A percentile compares a stretch with the other conserved stretches of the same genome.
phyloP scores from a whole-genome alignment of 2,113 vertebrate species.

The Oryzias javanicus region DNA sequence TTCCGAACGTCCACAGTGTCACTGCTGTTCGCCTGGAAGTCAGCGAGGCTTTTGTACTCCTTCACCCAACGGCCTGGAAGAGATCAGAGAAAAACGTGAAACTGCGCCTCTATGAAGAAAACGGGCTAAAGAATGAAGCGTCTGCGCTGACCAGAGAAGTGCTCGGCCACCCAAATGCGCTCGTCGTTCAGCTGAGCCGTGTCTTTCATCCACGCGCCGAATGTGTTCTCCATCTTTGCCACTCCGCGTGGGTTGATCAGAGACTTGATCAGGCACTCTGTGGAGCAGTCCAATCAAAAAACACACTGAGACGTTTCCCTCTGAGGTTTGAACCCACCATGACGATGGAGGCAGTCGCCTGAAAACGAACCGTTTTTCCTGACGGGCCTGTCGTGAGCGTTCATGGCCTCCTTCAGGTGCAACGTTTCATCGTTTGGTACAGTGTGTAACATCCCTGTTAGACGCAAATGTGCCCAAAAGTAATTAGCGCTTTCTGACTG shows the following conservation, averaged over 20 bases:
- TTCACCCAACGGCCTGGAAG: slow-evolving; percentile 82
- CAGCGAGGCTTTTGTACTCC: slow-evolving; percentile 81
- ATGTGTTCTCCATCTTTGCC: slow-evolving; percentile 82
- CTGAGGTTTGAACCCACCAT: background rate
- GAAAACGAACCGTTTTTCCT: slow-evolving; percentile 77
- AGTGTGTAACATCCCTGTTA: slow-evolving; percentile 73
- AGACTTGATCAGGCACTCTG: slow-evolving; percentile 84
- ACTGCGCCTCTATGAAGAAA: too few species aligned
- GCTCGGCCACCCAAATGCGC: slow-evolving; percentile 89
- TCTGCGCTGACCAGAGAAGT: slow-evolving; percentile 83
- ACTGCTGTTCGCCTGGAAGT: slow-evolving; percentile 81
- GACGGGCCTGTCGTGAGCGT: slow-evolving; percentile 33
- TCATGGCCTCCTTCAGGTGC: slow-evolving; percentile 71
- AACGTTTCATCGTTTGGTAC: slow-evolving; percentile 86
- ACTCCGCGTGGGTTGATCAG: slow-evolving; percentile 84
- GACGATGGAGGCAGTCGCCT: background rate
- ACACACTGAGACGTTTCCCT: background rate
- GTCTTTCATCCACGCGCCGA: slow-evolving; percentile 93
- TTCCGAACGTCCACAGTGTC: slow-evolving; percentile 79
- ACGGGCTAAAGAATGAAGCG: background rate
- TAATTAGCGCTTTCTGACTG: background rate
- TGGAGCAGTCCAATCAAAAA: background rate
- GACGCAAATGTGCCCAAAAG: background rate
- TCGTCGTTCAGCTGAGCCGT: slow-evolving; percentile 79
- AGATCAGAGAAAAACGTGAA: background rate